Base-by-base conservation (phyloP, 2,113 vertebrate genomes). In the Urocitellus parryii region DNA sequence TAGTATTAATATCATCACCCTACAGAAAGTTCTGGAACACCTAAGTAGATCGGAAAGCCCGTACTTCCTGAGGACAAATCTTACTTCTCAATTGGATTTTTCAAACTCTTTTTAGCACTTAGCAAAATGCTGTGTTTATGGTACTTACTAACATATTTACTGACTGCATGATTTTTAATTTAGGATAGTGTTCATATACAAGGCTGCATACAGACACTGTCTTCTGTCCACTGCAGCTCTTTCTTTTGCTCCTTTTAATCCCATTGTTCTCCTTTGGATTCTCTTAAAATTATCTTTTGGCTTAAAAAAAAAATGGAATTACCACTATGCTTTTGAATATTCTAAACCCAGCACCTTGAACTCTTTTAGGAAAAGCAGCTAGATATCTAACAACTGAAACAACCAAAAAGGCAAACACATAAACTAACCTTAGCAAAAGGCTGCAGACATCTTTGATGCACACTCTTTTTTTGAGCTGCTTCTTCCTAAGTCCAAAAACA, bases 391-490 rank as follows among this genome's bases (percentile, higher is more conserved):
- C 89, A 73, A 82, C 22, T 42, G 48, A 88, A 89, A 90, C 25
- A 81, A 45, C 27, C 76, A 81, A 82, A 97, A 86, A 97, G 51
- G 37, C 88, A 92, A 96, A 56, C 67, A 53, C 27, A 72, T 45
- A 90, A 85, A 84, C 48, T 45, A 85, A 88, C 67, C 51, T 42
- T 81, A 84, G 93, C 68, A 72, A 94, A 96, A 90, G 74, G 86
- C 7, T 67, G 65, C 74, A 94, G 76, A 67, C 72, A 94, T 92
- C 88, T 96, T 94, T 95, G 84, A 94, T 85, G 88, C 22, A 92
- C 24, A 78, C 45, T 9, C 65, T 92, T 53, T 45, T 81, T 92
- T 80, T 87, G 17, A 88, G 84, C n/a, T 90, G 61, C 34, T 88
- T 81, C 79, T 95, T 91, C 70, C 61, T 34, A 81, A 84, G 27